Base-by-base conservation (phyloP, 2,797 vertebrate genomes). In the Hypotaenidia okinawae region DNA sequence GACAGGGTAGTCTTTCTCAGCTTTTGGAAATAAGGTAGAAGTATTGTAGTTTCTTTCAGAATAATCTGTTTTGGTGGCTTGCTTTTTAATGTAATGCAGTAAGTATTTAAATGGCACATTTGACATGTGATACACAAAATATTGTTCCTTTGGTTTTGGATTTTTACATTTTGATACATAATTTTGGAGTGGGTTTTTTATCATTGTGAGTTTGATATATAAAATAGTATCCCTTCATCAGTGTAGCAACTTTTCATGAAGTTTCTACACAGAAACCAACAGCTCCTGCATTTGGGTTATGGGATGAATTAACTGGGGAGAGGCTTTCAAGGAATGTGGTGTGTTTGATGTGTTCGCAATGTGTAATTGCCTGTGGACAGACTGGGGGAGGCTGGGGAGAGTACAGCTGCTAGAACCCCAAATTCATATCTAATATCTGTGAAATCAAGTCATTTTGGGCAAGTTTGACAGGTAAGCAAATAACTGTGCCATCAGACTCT, bases 331-430 rank as follows among this genome's bases (percentile, higher is more conserved):
- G 41, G n/a, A 55, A 27, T n/a, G 8, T 2, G 6, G 9, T 16
- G 3, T 18, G 13, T 7, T 5, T 0, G 39, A 10, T 30, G 14
- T 33, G 14, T 30, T 78, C 2, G 3, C 22, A 7, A 11, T 62
- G 0, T 37, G 64, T 76, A 83, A 39, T 17, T 80, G 24, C 10
- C 35, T 41, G 0, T 67, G 51, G 59, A 41, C 39, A 55, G 13
- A 41, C 2, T 13, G 13, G 9, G 6, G 35, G 21, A 18, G 32
- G 4, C 9, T 12, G 16, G 10, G 37, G 4, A 11, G 15, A 22
- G 10, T 45, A 17, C 37, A 84, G 57, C 32, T 70, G 23, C 16
- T 58, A 39, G 54, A 64, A 64, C 32, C 25, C 35, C 45, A 88
- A 61, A 55, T 79, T 84, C 11, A 2, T 89, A 12, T 49, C 63